A percentile compares a stretch with the other conserved stretches of the same genome.
Evolutionary conservation across 2,888 invertebrate species (phyloP).

Genomic region (Embidobia sp.): DNA sequence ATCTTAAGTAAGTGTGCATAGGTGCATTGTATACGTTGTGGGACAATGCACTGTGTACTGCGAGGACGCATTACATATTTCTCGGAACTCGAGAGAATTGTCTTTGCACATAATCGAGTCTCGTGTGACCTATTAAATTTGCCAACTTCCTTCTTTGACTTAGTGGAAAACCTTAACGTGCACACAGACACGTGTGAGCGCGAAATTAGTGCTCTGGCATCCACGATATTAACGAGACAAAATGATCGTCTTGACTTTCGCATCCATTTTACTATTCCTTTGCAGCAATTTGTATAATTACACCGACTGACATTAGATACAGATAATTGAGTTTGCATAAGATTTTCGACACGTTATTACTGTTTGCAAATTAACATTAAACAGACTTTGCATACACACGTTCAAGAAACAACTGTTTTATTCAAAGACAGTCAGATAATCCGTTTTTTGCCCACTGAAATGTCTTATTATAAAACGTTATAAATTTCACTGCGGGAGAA

Average conservation of each 20-base stretch:
- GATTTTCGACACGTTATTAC: slow-evolving; percentile 10
- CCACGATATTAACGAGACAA: slow-evolving; percentile 47
- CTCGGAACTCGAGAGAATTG: slow-evolving; percentile 70
- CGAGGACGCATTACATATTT: neutral
- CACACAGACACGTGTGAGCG: slow-evolving; percentile 1
- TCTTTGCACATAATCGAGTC: slow-evolving; percentile 72
- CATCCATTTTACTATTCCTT: slow-evolving; percentile 29
- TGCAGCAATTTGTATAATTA: slow-evolving; percentile 36
- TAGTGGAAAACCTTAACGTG: slow-evolving; percentile 11
- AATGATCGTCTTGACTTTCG: slow-evolving; percentile 40
- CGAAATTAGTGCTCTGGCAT: slow-evolving; percentile 8
- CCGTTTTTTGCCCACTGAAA: too few species aligned
- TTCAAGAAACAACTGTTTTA: too few species aligned
- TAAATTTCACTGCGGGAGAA: too few species aligned
- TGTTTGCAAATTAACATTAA: too few species aligned
- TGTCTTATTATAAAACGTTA: too few species aligned
- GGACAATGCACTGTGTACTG: slow-evolving; percentile 11
- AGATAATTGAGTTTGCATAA: slow-evolving; percentile 3
- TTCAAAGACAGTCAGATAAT: too few species aligned
- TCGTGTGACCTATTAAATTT: slow-evolving; percentile 70
- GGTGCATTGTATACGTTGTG: slow-evolving; percentile 20
- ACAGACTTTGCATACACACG: too few species aligned
- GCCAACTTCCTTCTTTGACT: slow-evolving; percentile 57
- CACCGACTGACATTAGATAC: neutral
- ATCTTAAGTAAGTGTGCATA: slow-evolving; percentile 27